A percentile compares a stretch with the other conserved stretches of the same genome.
Conservation (phyloP, 2,113 vertebrate genomes). For the Chaetops frenatus region DNA sequence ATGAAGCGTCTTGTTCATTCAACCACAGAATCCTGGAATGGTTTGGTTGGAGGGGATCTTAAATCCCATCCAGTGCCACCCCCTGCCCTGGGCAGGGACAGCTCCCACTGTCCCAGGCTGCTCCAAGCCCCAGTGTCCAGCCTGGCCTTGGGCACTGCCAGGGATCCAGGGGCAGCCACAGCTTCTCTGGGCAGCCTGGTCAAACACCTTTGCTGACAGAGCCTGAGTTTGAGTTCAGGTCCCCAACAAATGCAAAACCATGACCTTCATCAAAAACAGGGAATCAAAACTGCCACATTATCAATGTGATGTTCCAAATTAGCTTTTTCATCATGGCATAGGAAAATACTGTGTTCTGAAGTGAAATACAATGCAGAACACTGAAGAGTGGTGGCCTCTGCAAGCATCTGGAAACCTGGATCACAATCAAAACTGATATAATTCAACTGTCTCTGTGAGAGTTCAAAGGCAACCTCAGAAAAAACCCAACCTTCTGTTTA, state of each 20-base stretch:
- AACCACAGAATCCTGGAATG: background rate
- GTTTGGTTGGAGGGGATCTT: background rate
- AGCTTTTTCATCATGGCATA: background rate
- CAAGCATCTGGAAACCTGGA: background rate
- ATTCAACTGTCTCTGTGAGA: background rate
- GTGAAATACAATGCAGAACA: background rate
- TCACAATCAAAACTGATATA: background rate
- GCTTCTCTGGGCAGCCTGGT: fast-evolving
- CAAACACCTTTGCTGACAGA: background rate
- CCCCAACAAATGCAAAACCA: background rate
- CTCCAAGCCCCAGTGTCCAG: background rate
- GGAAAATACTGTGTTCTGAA: background rate
- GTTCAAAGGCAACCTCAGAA: constrained; percentile 6
- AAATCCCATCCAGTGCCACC: background rate
- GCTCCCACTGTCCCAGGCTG: fast-evolving
- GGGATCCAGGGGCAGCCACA: background rate
- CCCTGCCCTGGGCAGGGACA: background rate
- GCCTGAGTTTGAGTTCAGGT: background rate
- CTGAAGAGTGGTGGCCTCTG: background rate
- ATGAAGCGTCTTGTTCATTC: background rate
- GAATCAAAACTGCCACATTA: background rate
- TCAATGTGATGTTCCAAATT: background rate
- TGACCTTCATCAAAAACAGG: background rate
- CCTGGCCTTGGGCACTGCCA: background rate
- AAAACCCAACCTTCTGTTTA: background rate